Conservation (phyloP, 1,140 invertebrate species). For the Saccostrea cuccullata region DNA sequence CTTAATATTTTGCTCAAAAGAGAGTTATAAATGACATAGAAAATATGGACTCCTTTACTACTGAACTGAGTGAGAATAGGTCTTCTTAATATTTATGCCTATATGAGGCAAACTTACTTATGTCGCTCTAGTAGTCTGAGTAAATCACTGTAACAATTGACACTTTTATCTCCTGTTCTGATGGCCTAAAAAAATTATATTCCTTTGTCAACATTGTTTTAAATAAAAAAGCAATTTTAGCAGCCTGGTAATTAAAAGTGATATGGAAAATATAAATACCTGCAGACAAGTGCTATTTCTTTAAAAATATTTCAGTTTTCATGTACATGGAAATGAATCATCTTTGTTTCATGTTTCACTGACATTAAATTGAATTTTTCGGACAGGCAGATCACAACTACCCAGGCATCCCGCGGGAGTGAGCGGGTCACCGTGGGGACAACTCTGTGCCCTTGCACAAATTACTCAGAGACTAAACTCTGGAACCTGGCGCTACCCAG, state of each 20-base stretch:
- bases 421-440: constrained; percentile 73
- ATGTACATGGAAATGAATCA: too few relatives aligned
- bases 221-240: too few relatives aligned
- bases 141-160: constrained; percentile 6
- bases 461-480: constrained; percentile 67
- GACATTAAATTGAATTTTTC: background rate
- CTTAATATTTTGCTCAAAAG: too few relatives aligned
- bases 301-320: background rate
- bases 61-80: too few relatives aligned
- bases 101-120: background rate
- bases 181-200: background rate
- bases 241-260: background rate
- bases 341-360: background rate
- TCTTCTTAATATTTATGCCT: too few relatives aligned
- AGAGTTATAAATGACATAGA: too few relatives aligned
- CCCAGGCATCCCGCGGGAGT: constrained; percentile 75
- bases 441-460: constrained; percentile 76
- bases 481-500: constrained; percentile 69
- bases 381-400: constrained; percentile 73
- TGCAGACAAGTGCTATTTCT: background rate
- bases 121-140: background rate
- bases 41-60: too few relatives aligned
- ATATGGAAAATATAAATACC: background rate
- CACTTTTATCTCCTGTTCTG: background rate
- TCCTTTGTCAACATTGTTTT: background rate